Evolutionary conservation across 2,113 vertebrate genomes (phyloP), one percentile per base, ranked within the genome.

Genomic region (Lophius piscatorius): DNA sequence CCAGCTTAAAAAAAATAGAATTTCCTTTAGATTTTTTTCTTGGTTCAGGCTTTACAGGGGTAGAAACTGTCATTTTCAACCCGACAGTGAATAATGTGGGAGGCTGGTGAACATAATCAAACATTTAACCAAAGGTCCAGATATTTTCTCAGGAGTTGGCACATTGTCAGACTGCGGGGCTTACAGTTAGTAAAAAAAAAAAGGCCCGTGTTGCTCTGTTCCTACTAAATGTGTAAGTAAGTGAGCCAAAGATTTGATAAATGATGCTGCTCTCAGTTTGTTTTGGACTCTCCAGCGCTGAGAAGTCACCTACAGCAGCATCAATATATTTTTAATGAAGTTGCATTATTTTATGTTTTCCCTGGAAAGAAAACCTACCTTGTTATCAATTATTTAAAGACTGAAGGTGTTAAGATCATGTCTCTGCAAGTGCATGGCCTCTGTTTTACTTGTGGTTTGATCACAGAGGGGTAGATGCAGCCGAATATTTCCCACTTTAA

Each of bases 281-380:
- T 42, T 42, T 21, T 20, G 9, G 18, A 42, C 40, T 42, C 40
- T 20, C 20, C 9, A 9, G 10, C 8, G 40, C 17, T 42, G 4
- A 44, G 44, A 57, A 33, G 26, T 52, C 61, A 72, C 60, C 60
- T 44, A 20, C 49, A 64, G 45, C 22, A n/a, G 46, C 40, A 20
- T 39, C 33, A 7, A 17, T 50, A 40, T 62, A 68, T 68, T 45
- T 33, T 55, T 64, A 55, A 65, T 61, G 55, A 66, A 65, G 49
- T 26, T 55, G 11, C 39, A 9, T 49, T 29, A 59, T 38, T 35
- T 23, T 26, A 18, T 1, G 14, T 40, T 40, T 18, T 40, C 12
- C 36, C 5, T 28, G 12, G 42, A 29, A 41, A 46, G 13, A 36
- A 18, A n/a, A n/a, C n/a, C n/a, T n/a, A n/a, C n/a, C 21, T 34